A percentile compares a stretch with the other conserved stretches of the same genome.
Conservation (phyloP, 1,140 invertebrate species). For the Drosophila carrolli region DNA sequence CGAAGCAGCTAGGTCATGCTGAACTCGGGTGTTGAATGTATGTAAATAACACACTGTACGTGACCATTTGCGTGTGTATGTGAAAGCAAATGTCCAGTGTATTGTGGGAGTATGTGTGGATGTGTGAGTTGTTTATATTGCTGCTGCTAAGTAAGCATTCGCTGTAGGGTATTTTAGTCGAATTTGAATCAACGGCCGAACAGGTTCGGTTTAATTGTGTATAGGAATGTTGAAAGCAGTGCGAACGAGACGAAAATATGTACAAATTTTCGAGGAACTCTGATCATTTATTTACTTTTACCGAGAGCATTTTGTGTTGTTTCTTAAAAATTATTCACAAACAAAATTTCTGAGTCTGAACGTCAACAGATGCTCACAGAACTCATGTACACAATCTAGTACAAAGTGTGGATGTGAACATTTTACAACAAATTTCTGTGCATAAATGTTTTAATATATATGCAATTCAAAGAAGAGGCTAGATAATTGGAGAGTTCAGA, state of each 20-base stretch:
- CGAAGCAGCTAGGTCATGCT: background rate
- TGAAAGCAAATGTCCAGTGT: background rate
- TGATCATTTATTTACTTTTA: constrained; percentile 51
- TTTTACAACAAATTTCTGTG: background rate
- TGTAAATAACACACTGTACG: background rate
- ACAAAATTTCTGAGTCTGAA: constrained; percentile 1
- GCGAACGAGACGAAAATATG: constrained; percentile 31
- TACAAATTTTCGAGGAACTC: constrained; percentile 29
- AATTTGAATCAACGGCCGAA: constrained; percentile 52
- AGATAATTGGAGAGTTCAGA: constrained; percentile 2
- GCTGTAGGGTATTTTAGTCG: constrained; percentile 57
- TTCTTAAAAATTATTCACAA: background rate
- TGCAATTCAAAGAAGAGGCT: constrained; percentile 3
- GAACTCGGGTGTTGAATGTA: background rate
- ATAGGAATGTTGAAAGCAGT: constrained; percentile 23
- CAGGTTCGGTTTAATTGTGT: constrained; percentile 46
- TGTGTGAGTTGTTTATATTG: constrained; percentile 46
- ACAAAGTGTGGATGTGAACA: constrained; percentile 1
- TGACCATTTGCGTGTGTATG: background rate
- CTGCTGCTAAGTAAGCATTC: constrained; percentile 57
- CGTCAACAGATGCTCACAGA: constrained; percentile 1
- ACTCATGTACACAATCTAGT: background rate
- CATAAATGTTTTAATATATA: background rate
- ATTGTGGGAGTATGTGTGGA: constrained; percentile 19
- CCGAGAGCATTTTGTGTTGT: constrained; percentile 11